Evolutionary conservation across 2,888 invertebrate species (phyloP), one percentile per base, ranked within the genome.

Genomic region (Pseudeuparius sepicola): DNA sequence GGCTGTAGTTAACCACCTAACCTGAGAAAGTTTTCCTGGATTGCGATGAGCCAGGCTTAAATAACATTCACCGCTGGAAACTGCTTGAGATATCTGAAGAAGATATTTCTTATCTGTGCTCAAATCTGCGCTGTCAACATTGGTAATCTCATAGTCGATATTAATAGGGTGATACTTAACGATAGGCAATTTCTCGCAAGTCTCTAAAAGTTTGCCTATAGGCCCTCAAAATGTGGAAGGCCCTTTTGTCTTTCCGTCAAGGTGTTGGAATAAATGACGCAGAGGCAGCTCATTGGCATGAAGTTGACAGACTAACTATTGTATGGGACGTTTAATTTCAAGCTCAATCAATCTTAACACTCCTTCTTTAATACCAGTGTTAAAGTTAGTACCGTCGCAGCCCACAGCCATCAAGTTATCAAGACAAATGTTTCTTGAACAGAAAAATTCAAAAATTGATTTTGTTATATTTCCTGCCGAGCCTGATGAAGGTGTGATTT

Each of bases 221-320:
- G 44, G 38, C 4, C 51, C 50, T 12, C 39, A 37, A 40, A 45
- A 53, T 9, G 31, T 28, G 25, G n/a, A 29, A 20, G 52, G 51
- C 10, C 52, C 52, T 16, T 41, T 39, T 14, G 47, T 52, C 14
- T 24, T 27, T 7, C 50, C 49, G 42, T 53, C 44, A 16, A 50
- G 30, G 17, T 35, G 18, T n/a, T 34, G 11, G 35, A 53, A 46
- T 16, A 53, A 42, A 42, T 52, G 48, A n/a, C 48, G 31, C 3
- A 51, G 30, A 2, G 41, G 47, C 27, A 49, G 35, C 31, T 51
- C 51, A 42, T 50, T 51, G 18, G 39, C 42, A 34, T 51, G 46
- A 4, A 50, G 30, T 25, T 41, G 20, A 30, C 48, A 51, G 18
- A 51, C 31, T 28, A 38, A 31, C 49, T 47, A 50, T 36, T 51